phyloP scores from a whole-genome alignment of 2,797 vertebrate genomes.

The Heteromormyrus szaboi region DNA sequence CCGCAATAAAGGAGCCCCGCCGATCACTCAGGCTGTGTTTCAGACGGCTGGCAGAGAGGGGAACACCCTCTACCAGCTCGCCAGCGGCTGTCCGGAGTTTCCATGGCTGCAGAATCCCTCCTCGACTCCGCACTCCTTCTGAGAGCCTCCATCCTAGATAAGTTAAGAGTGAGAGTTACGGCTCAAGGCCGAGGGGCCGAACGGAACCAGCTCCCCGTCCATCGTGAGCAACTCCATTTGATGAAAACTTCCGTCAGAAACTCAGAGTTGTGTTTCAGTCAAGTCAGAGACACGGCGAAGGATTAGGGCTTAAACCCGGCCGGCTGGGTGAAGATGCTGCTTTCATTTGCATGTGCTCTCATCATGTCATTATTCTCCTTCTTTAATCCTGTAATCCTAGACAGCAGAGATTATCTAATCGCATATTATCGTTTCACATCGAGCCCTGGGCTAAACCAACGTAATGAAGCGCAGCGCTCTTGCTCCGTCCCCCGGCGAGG shows the following conservation, averaged over 20 bases:
- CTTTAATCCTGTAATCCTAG: slow-evolving; percentile 11
- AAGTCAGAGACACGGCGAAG: neutral
- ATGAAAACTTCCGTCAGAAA: neutral
- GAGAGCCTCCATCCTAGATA: neutral
- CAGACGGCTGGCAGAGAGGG: neutral
- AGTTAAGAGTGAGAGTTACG: neutral
- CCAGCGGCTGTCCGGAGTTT: neutral
- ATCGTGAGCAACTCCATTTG: neutral
- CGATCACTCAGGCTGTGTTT: neutral
- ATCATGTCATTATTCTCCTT: neutral
- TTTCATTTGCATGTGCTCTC: neutral
- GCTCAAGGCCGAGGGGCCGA: neutral
- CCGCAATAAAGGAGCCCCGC: neutral
- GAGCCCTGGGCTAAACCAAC: neutral
- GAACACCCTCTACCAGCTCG: neutral
- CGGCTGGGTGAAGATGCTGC: neutral
- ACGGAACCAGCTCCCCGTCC: neutral
- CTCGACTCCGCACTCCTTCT: neutral
- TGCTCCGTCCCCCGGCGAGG: neutral
- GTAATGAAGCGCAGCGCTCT: neutral
- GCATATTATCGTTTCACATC: neutral
- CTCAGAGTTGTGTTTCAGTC: neutral
- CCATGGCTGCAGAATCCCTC: neutral
- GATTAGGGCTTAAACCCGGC: neutral
- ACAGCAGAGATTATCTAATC: slow-evolving; percentile 1